phyloP scores from a whole-genome alignment of 2,113 vertebrate genomes.

The Eulacestoma nigropectus region DNA sequence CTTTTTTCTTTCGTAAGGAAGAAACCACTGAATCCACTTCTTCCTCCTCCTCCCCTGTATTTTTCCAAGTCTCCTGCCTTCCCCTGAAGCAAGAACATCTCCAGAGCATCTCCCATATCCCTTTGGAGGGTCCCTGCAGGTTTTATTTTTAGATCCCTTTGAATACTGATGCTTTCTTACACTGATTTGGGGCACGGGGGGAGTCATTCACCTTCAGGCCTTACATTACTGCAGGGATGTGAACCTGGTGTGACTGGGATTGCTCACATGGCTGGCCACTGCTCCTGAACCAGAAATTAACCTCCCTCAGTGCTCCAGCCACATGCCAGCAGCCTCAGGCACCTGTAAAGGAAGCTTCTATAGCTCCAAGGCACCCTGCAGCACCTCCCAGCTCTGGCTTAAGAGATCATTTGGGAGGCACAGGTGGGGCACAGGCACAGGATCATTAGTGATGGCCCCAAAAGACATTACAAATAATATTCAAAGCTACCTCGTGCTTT shows the following conservation, averaged over 20 bases:
- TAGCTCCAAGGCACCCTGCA: not conserved
- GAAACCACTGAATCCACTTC: not conserved
- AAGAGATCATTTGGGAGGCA: not conserved
- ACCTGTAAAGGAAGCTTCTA: not conserved
- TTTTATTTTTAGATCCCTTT: conserved; percentile 14
- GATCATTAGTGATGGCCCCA: not conserved
- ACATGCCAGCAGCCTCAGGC: not conserved
- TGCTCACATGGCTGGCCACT: not conserved
- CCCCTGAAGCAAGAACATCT: not conserved
- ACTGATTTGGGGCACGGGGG: not conserved
- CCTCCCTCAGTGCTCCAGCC: not conserved
- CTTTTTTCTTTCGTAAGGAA: not conserved
- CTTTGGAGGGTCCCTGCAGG: not conserved
- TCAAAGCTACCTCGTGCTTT: not conserved
- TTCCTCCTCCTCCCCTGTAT: not conserved
- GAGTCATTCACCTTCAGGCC: not conserved
- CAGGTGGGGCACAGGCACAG: not conserved
- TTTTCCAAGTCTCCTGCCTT: not conserved
- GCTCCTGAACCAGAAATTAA: not conserved
- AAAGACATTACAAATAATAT: not conserved
- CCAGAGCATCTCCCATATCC: not conserved
- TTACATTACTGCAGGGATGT: not conserved
- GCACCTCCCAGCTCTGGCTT: not conserved
- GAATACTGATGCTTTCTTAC: not conserved
- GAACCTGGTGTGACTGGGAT: not conserved